These are phyloP conservation scores for Cataglyphis livida DNA, from an alignment of 2,888 invertebrate species.

Conservation along the genomic window DNA sequence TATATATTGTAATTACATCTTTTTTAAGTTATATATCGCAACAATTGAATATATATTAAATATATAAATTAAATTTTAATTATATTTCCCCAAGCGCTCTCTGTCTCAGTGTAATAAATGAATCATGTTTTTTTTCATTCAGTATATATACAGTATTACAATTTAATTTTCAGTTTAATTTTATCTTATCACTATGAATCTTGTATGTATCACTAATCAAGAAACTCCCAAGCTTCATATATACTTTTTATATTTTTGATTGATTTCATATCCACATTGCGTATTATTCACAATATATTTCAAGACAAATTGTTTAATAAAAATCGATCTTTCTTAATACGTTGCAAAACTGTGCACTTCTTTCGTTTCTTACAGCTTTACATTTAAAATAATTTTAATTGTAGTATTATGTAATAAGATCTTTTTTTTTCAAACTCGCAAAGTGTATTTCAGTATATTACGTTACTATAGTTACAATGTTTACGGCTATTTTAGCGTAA, in stretches of 20 bases:
- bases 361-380: not conserved
- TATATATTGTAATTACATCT: not conserved
- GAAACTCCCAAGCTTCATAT: not conserved
- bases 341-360: not conserved
- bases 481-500: not conserved
- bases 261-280: not conserved
- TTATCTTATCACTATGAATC: slow-evolving; percentile 32
- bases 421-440: not conserved
- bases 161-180: slow-evolving; percentile 14
- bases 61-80: not conserved
- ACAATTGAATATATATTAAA: slow-evolving; percentile 1
- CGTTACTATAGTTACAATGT: slow-evolving; percentile 29
- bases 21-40: not conserved
- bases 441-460: not conserved
- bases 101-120: not conserved
- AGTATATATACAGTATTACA: not conserved
- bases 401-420: not conserved
- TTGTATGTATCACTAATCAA: not conserved
- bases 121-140: not conserved
- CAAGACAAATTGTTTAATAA: not conserved
- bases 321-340: not conserved
- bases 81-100: not conserved
- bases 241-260: not conserved
- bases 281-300: not conserved
- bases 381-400: not conserved